Conservation (phyloP, 2,888 invertebrate species). For the Agrotis segetum region DNA sequence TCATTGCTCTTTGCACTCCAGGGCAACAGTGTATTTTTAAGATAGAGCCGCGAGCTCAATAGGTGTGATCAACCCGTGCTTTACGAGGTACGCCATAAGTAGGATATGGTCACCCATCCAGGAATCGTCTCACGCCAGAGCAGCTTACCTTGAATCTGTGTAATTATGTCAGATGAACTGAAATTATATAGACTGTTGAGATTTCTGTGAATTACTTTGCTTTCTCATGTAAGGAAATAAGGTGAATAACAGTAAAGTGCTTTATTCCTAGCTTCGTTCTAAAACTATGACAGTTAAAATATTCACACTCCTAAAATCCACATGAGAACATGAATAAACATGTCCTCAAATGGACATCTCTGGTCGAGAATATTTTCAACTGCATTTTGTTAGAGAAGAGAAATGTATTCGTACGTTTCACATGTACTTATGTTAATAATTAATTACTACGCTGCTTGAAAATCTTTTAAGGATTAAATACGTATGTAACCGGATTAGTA, state of each 20-base stretch:
- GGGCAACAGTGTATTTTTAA: no score
- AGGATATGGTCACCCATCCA: no score
- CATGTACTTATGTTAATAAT: slow-evolving; percentile 16
- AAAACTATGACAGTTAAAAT: slow-evolving; percentile 42
- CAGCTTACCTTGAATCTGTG: no score
- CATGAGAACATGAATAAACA: slow-evolving; percentile 53
- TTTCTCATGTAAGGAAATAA: not conserved
- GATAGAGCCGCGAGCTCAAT: no score
- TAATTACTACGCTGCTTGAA: not conserved
- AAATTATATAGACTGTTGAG: no score
- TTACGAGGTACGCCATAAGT: no score
- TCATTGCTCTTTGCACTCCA: no score
- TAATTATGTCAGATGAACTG: no score
- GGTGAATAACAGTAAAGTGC: not conserved
- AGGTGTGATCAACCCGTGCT: no score
- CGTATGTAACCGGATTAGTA: not conserved
- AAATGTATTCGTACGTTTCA: slow-evolving; percentile 24
- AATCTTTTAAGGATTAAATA: not conserved
- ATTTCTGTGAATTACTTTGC: no score
- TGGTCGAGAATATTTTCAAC: slow-evolving; percentile 34
- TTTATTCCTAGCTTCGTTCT: slow-evolving; percentile 12
- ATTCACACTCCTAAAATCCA: slow-evolving; percentile 40
- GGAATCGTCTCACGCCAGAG: no score
- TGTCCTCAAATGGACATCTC: slow-evolving; percentile 51
- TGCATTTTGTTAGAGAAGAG: slow-evolving; percentile 31